phyloP scores from a whole-genome alignment of 2,113 vertebrate genomes.

The Pheucticus melanocephalus region DNA sequence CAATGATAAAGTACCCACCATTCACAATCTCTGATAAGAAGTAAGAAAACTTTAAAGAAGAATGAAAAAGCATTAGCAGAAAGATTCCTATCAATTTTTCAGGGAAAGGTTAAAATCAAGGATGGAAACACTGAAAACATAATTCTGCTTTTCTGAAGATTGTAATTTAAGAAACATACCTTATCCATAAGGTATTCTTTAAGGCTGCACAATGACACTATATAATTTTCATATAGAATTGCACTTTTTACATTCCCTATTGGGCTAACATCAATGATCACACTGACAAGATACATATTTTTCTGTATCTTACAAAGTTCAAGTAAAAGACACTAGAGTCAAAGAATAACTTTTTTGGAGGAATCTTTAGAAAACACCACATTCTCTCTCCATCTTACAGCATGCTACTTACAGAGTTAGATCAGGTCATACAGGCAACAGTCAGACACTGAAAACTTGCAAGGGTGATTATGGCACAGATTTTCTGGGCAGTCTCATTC shows the following conservation, averaged over 20 bases:
- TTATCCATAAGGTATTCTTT: neutral
- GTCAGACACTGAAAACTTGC: neutral
- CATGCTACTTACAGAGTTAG: neutral
- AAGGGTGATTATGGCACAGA: neutral
- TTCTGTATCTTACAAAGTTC: neutral
- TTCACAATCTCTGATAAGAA: neutral
- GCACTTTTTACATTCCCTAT: neutral
- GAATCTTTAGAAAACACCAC: neutral
- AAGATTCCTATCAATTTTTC: neutral
- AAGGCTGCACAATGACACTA: neutral
- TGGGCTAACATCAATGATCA: neutral
- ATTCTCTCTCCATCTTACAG: neutral
- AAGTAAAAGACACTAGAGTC: neutral
- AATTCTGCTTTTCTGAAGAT: neutral
- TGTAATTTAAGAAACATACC: neutral
- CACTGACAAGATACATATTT: neutral
- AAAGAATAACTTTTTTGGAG: neutral
- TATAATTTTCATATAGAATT: neutral
- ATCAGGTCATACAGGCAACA: neutral
- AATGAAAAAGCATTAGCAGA: neutral
- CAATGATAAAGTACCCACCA: neutral
- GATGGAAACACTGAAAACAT: neutral
- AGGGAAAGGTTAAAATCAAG: neutral
- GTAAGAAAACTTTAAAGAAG: neutral
- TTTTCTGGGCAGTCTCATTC: neutral